Evolutionary conservation across 1,140 invertebrate species (phyloP).

Genomic region (Bombyx mandarina): DNA sequence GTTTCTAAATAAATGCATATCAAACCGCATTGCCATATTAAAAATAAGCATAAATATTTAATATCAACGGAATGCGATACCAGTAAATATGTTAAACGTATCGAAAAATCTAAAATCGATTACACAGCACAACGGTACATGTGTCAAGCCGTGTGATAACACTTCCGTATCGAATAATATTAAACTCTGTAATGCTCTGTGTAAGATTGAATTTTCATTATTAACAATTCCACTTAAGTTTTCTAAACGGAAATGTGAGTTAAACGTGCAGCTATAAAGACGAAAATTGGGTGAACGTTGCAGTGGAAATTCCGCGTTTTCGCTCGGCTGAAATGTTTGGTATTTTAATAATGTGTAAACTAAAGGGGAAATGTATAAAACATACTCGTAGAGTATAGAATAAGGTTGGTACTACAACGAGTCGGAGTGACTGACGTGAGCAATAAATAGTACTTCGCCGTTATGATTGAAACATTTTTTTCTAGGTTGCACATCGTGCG

Average conservation of each 20-base stretch:
- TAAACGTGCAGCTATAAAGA: not conserved
- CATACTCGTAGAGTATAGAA: not conserved
- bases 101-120: constrained; percentile 19
- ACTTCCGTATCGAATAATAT: constrained; percentile 1
- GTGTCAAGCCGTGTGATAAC: constrained; percentile 19
- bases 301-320: not conserved
- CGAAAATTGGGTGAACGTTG: not conserved
- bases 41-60: no score
- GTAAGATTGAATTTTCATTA: constrained; percentile 2
- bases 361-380: constrained; percentile 14
- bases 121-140: constrained; percentile 13
- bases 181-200: no score
- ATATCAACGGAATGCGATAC: no score
- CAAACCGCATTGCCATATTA: no score
- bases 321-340: constrained; percentile 11
- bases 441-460: no score
- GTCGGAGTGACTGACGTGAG: no score
- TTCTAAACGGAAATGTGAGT: not conserved
- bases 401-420: no score
- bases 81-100: no score
- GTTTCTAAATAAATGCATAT: no score
- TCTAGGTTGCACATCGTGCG: no score
- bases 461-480: no score
- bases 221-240: not conserved
- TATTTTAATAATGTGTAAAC: constrained; percentile 20